Evolutionary conservation across 2,797 vertebrate species (phyloP).

Genomic region (Lutjanus campechanus): DNA sequence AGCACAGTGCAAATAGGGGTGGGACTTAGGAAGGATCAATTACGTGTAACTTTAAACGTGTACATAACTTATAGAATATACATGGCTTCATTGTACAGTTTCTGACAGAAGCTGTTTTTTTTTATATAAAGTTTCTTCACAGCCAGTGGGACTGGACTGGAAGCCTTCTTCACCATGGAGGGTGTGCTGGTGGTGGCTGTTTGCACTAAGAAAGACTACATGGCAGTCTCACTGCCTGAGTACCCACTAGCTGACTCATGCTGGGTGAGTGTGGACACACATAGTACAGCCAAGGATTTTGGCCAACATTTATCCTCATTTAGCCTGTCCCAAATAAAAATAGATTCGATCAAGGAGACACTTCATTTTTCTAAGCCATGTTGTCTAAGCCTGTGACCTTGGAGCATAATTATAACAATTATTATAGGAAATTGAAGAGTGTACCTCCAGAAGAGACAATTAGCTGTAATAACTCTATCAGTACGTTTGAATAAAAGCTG

Average conservation of each 20-base stretch:
- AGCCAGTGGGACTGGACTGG: constrained; percentile 93
- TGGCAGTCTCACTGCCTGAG: constrained; percentile 91
- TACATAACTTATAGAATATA: no score
- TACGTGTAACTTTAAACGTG: no score
- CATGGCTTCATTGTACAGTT: neutral
- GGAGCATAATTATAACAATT: constrained; percentile 5
- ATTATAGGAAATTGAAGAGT: constrained; percentile 1
- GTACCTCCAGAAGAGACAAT: neutral
- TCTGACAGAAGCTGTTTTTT: constrained; percentile 19
- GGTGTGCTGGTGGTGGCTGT: constrained; percentile 96
- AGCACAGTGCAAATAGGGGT: no score
- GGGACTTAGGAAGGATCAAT: no score
- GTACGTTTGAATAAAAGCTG: constrained; percentile 1
- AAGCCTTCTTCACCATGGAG: constrained; percentile 94
- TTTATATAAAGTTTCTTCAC: constrained; percentile 92
- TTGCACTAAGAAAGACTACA: constrained; percentile 98
- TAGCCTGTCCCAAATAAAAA: constrained; percentile 30
- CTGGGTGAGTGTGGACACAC: constrained; percentile 88
- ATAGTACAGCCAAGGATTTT: neutral
- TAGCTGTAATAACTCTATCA: neutral
- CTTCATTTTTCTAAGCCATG: neutral
- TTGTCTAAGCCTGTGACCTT: constrained; percentile 13
- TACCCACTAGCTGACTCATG: constrained; percentile 88
- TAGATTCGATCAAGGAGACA: constrained; percentile 5
- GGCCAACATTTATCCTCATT: constrained; percentile 14